These are phyloP conservation scores for Lichenostomus cassidix DNA, from an alignment of 2,113 vertebrate species.

Conservation along the genomic window DNA sequence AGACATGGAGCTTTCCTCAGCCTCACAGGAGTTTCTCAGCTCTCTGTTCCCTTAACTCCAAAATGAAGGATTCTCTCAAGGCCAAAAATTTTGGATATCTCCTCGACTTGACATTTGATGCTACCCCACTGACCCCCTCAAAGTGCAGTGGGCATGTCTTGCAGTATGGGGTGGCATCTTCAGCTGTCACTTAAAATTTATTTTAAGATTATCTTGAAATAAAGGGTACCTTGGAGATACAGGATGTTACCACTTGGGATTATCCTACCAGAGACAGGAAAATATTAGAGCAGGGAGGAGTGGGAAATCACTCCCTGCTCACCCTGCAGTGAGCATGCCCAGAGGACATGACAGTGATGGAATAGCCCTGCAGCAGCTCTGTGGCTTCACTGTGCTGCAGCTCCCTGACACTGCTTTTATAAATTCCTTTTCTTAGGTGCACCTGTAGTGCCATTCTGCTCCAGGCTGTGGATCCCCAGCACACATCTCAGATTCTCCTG, in stretches of 20 bases:
- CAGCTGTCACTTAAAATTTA: not conserved
- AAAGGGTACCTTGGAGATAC: not conserved
- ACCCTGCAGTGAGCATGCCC: not conserved
- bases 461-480: not conserved
- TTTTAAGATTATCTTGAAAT: not conserved
- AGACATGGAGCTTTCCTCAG: not conserved
- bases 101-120: not conserved
- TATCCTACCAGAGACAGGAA: not conserved
- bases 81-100: not conserved
- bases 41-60: not conserved
- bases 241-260: not conserved
- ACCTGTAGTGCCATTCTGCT: not conserved
- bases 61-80: not conserved
- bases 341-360: not conserved
- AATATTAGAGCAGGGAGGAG: not conserved
- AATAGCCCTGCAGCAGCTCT: not conserved
- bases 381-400: not conserved
- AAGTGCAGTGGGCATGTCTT: not conserved
- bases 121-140: fast-evolving
- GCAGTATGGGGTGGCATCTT: not conserved
- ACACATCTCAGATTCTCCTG: not conserved
- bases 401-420: not conserved
- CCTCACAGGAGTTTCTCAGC: fast-evolving
- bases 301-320: not conserved
- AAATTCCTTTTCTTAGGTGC: not conserved